Conservation (phyloP, 2,113 vertebrate genomes). For the Hippocampus comes region DNA sequence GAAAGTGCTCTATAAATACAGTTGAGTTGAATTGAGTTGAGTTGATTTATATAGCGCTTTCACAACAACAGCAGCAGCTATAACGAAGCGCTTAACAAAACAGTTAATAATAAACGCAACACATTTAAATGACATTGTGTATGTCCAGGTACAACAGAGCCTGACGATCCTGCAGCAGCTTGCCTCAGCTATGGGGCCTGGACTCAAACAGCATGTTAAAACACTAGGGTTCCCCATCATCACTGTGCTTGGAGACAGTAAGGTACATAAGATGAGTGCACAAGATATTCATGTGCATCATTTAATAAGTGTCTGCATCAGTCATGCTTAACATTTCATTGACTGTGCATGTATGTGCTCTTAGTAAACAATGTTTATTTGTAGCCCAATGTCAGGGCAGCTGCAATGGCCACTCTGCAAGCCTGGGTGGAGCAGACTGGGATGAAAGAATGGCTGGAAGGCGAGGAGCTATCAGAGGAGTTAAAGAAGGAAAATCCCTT, state of each 20-base stretch:
- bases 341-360: not conserved
- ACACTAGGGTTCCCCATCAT: constrained; percentile 85
- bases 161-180: constrained; percentile 89
- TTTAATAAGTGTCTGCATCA: not conserved
- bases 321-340: not conserved
- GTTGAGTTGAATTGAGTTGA: no score
- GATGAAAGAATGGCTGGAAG: constrained; percentile 98
- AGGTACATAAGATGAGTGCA: constrained; percentile 71
- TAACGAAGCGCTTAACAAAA: no score
- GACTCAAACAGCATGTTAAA: constrained; percentile 90
- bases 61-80: no score
- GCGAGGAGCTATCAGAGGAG: constrained; percentile 95
- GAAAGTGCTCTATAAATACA: no score
- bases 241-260: constrained; percentile 94
- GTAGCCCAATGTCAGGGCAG: constrained; percentile 83
- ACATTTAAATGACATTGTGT: not conserved
- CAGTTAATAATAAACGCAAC: no score
- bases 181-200: constrained; percentile 87
- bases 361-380: constrained; percentile 14
- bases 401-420: constrained; percentile 87
- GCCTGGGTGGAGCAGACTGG: constrained; percentile 94
- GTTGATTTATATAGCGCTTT: no score
- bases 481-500: constrained; percentile 96
- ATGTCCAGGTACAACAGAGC: constrained; percentile 87
- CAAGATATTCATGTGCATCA: not conserved